Evolutionary conservation across 1,140 invertebrate species (phyloP), one percentile per base, ranked within the genome.

Genomic region (Ladona fulva): DNA sequence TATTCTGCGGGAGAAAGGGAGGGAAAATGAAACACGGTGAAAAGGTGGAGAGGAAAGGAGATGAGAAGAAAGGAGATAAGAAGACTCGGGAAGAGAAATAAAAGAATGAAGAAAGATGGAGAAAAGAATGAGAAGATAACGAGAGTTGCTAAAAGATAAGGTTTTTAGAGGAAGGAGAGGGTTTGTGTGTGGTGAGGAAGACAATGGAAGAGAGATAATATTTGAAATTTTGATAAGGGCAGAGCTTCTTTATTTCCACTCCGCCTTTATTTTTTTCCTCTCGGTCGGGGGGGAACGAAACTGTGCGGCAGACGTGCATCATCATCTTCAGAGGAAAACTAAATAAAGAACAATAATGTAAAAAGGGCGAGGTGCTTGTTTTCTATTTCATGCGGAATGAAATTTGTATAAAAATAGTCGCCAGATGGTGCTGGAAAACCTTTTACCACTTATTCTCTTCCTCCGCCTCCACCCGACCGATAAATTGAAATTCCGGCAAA

Each of bases 321-420:
- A 66, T 66, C 52, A 66, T 66, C n/a, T 66, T 66, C n/a, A 66
- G 52, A 66, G n/a, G 52, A 66, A 66, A 66, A 22, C 16, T 66
- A 66, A 66, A 66, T 16, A 66, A 66, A 66, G 16, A 22, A 66
- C 52, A 66, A 66, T 66, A 19, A 19, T 66, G n/a, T 66, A 66
- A 66, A 66, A 22, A 66, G 52, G 16, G 10, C 44, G 10, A 11
- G 19, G 16, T 66, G 29, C 52, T 66, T 66, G 52, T 66, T 66
- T 22, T 66, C 52, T 66, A 19, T 66, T 66, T 66, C 52, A 66
- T 66, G 52, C 52, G 52, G 52, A 66, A 66, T 66, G 52, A 66
- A 66, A 66, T 66, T 66, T 66, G 52, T 16, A 66, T 66, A 66
- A 22, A 66, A 66, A 66, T 66, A 66, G 52, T 66, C 52, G n/a